Percentiles rank a stretch among this genome's conserved stretches.
These are phyloP conservation scores for Agelastica alni DNA, from an alignment of 2,888 invertebrate species.

Conservation along the genomic window DNA sequence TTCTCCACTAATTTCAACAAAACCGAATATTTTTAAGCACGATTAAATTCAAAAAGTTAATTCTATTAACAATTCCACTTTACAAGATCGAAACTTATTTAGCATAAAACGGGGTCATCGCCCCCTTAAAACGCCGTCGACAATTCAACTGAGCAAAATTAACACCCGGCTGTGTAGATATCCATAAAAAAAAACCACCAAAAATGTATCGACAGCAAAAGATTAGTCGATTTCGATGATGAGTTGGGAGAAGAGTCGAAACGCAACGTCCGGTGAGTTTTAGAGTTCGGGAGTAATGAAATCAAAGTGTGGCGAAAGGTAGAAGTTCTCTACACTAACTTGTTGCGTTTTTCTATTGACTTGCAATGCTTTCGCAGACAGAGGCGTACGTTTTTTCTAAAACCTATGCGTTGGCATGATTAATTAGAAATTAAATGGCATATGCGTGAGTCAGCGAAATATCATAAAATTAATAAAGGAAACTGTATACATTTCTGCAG, in stretches of 20 bases:
- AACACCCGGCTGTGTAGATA: too few species aligned
- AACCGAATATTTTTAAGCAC: not conserved
- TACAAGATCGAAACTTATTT: constrained; percentile 24
- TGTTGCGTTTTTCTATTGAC: constrained; percentile 52
- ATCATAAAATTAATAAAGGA: too few species aligned
- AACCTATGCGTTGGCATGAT: not conserved
- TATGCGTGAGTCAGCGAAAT: too few species aligned
- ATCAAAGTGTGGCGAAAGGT: constrained; percentile 33
- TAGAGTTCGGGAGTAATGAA: constrained; percentile 24
- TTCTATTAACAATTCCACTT: not conserved
- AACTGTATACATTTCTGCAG: too few species aligned
- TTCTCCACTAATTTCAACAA: not conserved
- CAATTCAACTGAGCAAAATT: too few species aligned
- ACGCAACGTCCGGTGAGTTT: constrained; percentile 25
- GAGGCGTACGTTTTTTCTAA: constrained; percentile 7
- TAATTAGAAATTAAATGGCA: too few species aligned
- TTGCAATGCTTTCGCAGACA: constrained; percentile 25
- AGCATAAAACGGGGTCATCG: constrained; percentile 33
- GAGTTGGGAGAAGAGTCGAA: too few species aligned
- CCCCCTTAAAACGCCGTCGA: constrained; percentile 21
- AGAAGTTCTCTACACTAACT: constrained; percentile 40
- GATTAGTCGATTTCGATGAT: not conserved
- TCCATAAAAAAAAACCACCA: constrained; percentile 12
- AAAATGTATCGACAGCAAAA: too few species aligned
- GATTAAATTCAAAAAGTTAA: not conserved